Conservation (phyloP, 2,113 vertebrate species). For the Erythrocercus mccallii region DNA sequence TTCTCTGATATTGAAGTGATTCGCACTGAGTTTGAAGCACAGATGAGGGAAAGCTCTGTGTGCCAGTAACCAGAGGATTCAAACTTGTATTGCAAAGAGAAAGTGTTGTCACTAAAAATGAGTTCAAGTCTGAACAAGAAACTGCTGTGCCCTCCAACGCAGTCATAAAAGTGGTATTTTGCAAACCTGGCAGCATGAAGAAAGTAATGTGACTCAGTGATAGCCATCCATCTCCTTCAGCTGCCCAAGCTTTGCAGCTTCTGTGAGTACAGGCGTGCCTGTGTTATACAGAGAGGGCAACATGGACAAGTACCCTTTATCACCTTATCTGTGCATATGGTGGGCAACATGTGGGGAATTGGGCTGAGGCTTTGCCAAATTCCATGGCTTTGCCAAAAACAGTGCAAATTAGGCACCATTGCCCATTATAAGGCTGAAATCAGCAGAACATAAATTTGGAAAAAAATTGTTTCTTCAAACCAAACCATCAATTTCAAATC, state of each 20-base stretch:
- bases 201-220: background rate
- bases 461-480: background rate
- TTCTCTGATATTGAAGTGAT: background rate
- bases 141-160: background rate
- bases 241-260: background rate
- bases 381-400: background rate
- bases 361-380: background rate
- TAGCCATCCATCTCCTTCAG: background rate
- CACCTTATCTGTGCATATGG: background rate
- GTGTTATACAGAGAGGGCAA: background rate
- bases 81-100: background rate
- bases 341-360: background rate
- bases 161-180: background rate
- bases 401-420: background rate
- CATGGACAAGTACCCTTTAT: rapidly evolving
- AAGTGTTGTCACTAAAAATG: background rate
- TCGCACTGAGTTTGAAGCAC: background rate
- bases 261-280: background rate
- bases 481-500: background rate
- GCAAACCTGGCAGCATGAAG: background rate
- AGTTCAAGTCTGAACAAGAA: constrained; percentile 1
- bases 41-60: background rate
- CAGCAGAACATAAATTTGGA: background rate
- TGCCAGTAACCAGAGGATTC: background rate
- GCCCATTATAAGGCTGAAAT: background rate